Base-by-base conservation (phyloP, 2,113 vertebrate genomes). In the Riparia riparia region DNA sequence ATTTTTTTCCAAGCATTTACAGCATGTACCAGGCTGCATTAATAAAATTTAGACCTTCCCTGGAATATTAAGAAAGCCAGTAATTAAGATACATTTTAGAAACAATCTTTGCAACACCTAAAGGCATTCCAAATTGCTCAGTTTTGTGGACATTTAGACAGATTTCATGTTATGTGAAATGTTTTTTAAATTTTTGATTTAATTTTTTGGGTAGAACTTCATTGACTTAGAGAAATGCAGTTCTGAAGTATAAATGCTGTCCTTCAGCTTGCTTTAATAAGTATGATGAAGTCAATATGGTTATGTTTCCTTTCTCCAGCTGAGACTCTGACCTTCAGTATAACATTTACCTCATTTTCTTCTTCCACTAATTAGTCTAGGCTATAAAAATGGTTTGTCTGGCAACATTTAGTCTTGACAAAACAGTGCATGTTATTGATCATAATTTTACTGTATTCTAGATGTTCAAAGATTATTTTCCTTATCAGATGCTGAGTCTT, bases 301-400 rank as follows among this genome's bases (percentile, higher is more conserved):
- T 80, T 82, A 74, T 71, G 50, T 68, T 94, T 90, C 74, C 70
- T 90, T 93, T 91, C 28, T 88, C 82, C 82, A 91, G 81, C 70
- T 82, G 79, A 69, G 80, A 65, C 50, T 90, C 37, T 96, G 85
- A 96, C 71, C 88, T 97, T 95, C 94, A 73, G 14, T 61, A 39
- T 92, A 95, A 92, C 71, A 95, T 97, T 94, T 95, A 94, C 82
- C 82, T 96, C 88, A 88, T 93, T 94, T 94, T 95, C 90, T 90
- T 96, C 70, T 77, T 82, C 71, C 45, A 72, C 68, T 93, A 92
- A 94, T 96, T 96, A 88, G 50, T 71, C 70, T 72, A 60, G 60
- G 66, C 37, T 82, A 72, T 88, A 94, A 92, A 95, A 93, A 80
- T 32, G 3, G 79, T 90, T 90, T 93, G 28, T 72, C 53, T 94